Conservation (phyloP, 2,797 vertebrate genomes). For the Phaenicophaeus curvirostris region DNA sequence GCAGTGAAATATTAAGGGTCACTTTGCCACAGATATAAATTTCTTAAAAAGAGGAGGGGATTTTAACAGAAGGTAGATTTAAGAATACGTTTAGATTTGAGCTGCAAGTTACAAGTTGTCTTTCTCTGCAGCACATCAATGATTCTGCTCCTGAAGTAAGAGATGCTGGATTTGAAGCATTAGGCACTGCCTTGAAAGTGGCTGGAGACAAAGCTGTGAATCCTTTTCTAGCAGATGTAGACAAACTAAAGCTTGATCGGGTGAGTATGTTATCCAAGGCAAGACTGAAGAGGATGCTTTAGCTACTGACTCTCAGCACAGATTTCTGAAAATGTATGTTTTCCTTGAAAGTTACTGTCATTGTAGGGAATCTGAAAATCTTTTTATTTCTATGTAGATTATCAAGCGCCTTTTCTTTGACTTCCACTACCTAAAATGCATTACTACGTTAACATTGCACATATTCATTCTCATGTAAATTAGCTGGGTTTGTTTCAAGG, state of each 20-base stretch:
- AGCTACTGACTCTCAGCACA: not conserved
- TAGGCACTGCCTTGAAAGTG: conserved; percentile 95
- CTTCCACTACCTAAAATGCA: not conserved
- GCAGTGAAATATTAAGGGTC: not conserved
- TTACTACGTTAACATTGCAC: not conserved
- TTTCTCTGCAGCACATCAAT: conserved; percentile 89
- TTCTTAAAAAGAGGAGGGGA: not conserved
- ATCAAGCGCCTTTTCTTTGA: not conserved
- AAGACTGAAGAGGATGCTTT: not conserved
- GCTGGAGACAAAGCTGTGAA: conserved; percentile 97
- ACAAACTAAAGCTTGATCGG: conserved; percentile 96
- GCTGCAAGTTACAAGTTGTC: not conserved
- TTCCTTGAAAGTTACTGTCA: not conserved
- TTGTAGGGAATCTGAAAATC: not conserved
- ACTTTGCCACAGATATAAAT: not conserved
- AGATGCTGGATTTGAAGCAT: conserved; percentile 95
- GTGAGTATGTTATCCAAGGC: conserved; percentile 71
- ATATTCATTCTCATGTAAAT: not conserved
- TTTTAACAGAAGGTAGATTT: not conserved
- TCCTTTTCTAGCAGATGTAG: conserved; percentile 91
- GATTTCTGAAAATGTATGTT: not conserved
- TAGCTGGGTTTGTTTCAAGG: not conserved
- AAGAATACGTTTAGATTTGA: not conserved
- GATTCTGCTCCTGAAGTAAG: conserved; percentile 96
- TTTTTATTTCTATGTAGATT: not conserved